A percentile compares a stretch with the other conserved stretches of the same genome.
Evolutionary conservation across 2,888 invertebrate species (phyloP).

Genomic region (Panopea generosa): DNA sequence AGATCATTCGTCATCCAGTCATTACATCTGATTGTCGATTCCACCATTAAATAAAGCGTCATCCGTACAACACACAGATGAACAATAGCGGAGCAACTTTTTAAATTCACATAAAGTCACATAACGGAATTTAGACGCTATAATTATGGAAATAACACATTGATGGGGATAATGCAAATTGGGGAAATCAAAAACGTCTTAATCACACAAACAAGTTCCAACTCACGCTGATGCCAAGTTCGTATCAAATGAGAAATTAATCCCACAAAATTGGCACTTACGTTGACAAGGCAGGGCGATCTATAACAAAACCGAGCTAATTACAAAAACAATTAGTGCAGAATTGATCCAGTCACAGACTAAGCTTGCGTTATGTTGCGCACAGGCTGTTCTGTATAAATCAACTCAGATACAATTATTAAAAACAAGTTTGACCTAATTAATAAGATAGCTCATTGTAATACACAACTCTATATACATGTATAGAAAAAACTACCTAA

Average conservation of each 20-base stretch:
- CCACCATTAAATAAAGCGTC: too few relatives aligned
- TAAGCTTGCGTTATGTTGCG: constrained; percentile 7
- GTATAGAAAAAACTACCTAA: too few relatives aligned
- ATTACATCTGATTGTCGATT: too few relatives aligned
- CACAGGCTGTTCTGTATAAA: too few relatives aligned
- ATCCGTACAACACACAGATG: too few relatives aligned
- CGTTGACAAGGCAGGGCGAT: constrained; percentile 52
- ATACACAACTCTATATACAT: too few relatives aligned
- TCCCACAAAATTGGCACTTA: constrained; percentile 61
- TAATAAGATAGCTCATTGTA: too few relatives aligned
- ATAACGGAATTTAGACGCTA: constrained; percentile 39
- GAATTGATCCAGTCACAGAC: constrained; percentile 47
- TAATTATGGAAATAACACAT: constrained; percentile 62
- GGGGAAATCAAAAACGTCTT: constrained; percentile 64
- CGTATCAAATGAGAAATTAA: constrained; percentile 66
- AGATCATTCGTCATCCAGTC: too few relatives aligned
- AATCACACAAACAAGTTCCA: constrained; percentile 60
- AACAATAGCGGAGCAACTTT: too few relatives aligned
- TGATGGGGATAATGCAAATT: constrained; percentile 61
- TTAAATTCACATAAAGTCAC: constrained; percentile 33
- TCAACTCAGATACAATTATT: too few relatives aligned
- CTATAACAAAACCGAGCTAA: constrained; percentile 60
- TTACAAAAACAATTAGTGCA: constrained; percentile 62
- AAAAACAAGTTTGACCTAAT: too few relatives aligned
- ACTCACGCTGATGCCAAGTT: constrained; percentile 52